Percentiles rank a stretch among this genome's conserved stretches.
Evolutionary conservation across 2,113 vertebrate species (phyloP).

Genomic region (Suncus etruscus): DNA sequence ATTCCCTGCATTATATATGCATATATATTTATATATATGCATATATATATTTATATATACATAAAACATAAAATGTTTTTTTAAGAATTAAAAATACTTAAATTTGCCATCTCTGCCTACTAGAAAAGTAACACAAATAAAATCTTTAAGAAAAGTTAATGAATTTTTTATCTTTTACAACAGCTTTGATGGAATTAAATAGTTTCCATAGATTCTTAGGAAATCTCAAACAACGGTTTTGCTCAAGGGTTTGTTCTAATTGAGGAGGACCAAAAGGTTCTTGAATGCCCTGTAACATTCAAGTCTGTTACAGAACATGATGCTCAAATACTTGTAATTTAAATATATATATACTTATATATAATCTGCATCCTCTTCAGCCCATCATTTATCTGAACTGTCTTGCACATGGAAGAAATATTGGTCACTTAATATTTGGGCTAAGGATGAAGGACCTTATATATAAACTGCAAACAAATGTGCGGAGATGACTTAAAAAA

Average conservation of each 20-base stretch:
- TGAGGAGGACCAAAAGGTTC: background rate
- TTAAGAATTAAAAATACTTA: too few species aligned
- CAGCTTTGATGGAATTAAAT: too few species aligned
- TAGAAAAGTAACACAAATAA: too few species aligned
- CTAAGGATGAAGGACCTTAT: background rate
- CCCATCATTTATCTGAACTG: background rate
- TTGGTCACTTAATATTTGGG: background rate
- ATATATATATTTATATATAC: too few species aligned
- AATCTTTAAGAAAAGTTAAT: too few species aligned
- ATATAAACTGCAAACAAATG: background rate
- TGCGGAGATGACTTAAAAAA: background rate
- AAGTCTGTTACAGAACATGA: slow-evolving; percentile 24
- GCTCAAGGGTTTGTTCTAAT: background rate
- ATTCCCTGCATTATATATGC: too few species aligned
- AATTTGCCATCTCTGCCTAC: too few species aligned
- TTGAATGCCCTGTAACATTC: background rate
- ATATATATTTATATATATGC: too few species aligned
- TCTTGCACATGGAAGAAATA: background rate
- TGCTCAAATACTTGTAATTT: background rate
- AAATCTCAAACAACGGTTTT: background rate
- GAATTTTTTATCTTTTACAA: too few species aligned
- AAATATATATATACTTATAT: background rate
- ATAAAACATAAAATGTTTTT: too few species aligned
- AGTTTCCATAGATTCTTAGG: background rate
- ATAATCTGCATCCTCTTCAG: background rate